phyloP scores from a whole-genome alignment of 1,140 invertebrate species.

The Parasteatoda tepidariorum region DNA sequence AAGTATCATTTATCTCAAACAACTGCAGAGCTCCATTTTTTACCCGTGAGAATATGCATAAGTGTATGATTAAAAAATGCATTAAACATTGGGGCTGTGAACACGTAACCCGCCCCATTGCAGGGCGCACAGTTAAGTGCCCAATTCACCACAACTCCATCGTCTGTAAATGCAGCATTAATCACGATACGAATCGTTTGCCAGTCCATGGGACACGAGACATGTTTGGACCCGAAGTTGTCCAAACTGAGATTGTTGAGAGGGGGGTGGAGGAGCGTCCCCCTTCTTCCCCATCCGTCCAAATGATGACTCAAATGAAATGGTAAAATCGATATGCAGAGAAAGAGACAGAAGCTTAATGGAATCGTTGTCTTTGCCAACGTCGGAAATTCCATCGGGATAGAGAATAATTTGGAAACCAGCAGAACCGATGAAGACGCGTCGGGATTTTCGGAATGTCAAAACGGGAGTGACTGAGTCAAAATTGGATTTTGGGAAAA shows the following conservation, averaged over 20 bases:
- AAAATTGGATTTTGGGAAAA: neutral
- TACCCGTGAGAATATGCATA: too few relatives aligned
- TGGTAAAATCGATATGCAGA: constrained; percentile 44
- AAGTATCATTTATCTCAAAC: too few relatives aligned
- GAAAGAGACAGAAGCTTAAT: neutral
- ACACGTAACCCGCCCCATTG: too few relatives aligned
- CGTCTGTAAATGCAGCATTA: neutral
- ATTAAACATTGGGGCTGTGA: too few relatives aligned
- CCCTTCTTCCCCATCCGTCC: neutral
- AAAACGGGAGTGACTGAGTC: neutral
- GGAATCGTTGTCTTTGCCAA: constrained; percentile 15
- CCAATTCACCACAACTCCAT: too few relatives aligned
- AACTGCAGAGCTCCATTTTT: too few relatives aligned
- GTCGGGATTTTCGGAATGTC: neutral
- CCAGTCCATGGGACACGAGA: neutral
- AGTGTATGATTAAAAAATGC: too few relatives aligned
- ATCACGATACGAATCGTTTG: neutral
- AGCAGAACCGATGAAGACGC: neutral
- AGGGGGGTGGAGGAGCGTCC: neutral
- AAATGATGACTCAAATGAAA: constrained; percentile 45
- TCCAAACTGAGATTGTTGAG: neutral
- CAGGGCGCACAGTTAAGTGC: too few relatives aligned
- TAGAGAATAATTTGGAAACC: neutral
- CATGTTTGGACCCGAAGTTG: neutral
- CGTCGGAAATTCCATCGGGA: neutral